Conservation (phyloP, 2,888 invertebrate species). For the Luffia ferchaultella region DNA sequence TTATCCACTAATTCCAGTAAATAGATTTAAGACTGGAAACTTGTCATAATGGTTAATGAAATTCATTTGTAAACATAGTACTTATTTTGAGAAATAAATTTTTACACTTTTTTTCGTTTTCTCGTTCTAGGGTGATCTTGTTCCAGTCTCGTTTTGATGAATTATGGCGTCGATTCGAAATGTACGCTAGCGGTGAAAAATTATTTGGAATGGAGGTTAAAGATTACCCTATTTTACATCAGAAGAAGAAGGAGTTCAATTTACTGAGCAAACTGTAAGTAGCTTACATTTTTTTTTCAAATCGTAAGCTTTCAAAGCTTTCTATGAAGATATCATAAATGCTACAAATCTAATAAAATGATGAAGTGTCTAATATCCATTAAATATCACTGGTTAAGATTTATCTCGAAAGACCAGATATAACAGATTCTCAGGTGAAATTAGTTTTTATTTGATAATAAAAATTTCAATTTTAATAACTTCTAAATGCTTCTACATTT, state of each 20-base stretch:
- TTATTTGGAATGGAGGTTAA: slow-evolving; percentile 85
- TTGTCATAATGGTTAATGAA: not conserved
- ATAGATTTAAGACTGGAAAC: not conserved
- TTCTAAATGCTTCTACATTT: too few relatives aligned
- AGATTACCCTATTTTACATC: slow-evolving; percentile 81
- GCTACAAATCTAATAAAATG: too few relatives aligned
- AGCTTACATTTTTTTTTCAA: not conserved
- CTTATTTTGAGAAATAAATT: not conserved
- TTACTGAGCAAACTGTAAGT: slow-evolving; percentile 82
- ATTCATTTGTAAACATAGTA: not conserved
- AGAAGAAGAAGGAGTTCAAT: slow-evolving; percentile 84
- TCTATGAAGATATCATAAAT: too few relatives aligned
- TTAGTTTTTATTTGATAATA: too few relatives aligned
- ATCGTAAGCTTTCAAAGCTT: too few relatives aligned
- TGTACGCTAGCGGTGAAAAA: slow-evolving; percentile 84
- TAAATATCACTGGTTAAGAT: too few relatives aligned
- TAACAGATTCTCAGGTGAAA: too few relatives aligned
- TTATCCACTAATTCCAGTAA: too few relatives aligned
- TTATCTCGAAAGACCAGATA: too few relatives aligned
- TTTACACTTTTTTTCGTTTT: too few relatives aligned
- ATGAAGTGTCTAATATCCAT: too few relatives aligned
- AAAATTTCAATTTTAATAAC: too few relatives aligned
- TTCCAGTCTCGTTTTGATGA: slow-evolving; percentile 86
- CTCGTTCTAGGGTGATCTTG: slow-evolving; percentile 73
- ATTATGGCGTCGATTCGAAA: slow-evolving; percentile 81